Conservation (phyloP, 2,888 invertebrate genomes). For the Phania funesta region DNA sequence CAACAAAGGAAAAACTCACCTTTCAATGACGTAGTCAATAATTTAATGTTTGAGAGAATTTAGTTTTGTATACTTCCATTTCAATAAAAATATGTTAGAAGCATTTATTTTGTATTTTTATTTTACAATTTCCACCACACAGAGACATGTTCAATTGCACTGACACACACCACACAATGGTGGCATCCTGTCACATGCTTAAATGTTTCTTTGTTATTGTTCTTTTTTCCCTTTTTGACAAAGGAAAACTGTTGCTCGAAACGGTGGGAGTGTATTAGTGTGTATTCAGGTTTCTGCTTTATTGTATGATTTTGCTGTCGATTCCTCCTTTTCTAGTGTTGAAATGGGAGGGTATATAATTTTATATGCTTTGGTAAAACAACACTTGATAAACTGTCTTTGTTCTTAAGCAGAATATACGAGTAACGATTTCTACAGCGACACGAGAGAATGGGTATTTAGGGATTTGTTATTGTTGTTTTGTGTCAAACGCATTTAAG, state of each 20-base stretch:
- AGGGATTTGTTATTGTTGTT: neutral
- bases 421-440: neutral
- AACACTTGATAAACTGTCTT: constrained; percentile 49
- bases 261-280: constrained; percentile 17
- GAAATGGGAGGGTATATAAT: constrained; percentile 32
- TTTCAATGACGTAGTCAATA: constrained; percentile 64
- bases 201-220: constrained; percentile 7
- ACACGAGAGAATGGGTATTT: constrained; percentile 6
- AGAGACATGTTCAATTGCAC: neutral
- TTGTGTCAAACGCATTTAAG: neutral
- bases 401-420: neutral
- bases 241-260: constrained; percentile 65
- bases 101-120: constrained; percentile 13
- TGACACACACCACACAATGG: neutral
- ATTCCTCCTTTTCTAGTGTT: constrained; percentile 7
- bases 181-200: constrained; percentile 40
- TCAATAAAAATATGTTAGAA: neutral
- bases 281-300: constrained; percentile 7
- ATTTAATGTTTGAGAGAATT: constrained; percentile 38
- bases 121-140: constrained; percentile 37
- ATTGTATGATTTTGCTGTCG: constrained; percentile 15
- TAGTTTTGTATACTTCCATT: constrained; percentile 20
- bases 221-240: constrained; percentile 20
- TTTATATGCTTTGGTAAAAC: constrained; percentile 5
- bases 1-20: constrained; percentile 59